Evolutionary conservation across 2,797 vertebrate genomes (phyloP).

Genomic region (Onychomys torridus): DNA sequence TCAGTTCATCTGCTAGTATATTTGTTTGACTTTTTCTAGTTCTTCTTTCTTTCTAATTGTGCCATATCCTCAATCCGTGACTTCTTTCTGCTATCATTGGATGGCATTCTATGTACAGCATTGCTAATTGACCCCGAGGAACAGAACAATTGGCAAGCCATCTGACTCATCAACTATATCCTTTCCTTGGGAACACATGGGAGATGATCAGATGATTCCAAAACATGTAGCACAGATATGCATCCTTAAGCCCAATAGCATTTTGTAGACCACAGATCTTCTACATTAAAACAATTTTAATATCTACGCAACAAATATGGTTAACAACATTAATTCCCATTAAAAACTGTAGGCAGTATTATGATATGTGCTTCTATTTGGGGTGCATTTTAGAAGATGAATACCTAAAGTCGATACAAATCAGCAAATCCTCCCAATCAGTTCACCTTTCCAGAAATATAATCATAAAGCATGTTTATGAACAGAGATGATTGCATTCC

Average conservation of each 20-base stretch:
- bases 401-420: slow-evolving; percentile 24
- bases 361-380: background rate
- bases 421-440: slow-evolving; percentile 37
- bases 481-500: slow-evolving; percentile 58
- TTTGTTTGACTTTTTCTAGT: slow-evolving; percentile 46
- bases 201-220: background rate
- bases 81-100: background rate
- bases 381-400: slow-evolving; percentile 63
- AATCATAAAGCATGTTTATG: slow-evolving; percentile 52
- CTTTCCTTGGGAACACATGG: slow-evolving; percentile 18
- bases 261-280: slow-evolving; percentile 28
- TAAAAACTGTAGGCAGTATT: slow-evolving; percentile 74
- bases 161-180: slow-evolving; percentile 25
- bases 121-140: slow-evolving; percentile 16
- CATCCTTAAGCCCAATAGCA: background rate
- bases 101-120: slow-evolving; percentile 2
- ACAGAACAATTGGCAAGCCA: background rate
- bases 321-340: slow-evolving; percentile 70
- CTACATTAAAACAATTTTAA: slow-evolving; percentile 74
- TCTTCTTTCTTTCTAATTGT: slow-evolving; percentile 44
- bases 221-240: slow-evolving; percentile 5
- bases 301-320: background rate
- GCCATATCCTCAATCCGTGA: background rate
- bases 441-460: slow-evolving; percentile 55
- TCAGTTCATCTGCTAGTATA: slow-evolving; percentile 33